Conservation (phyloP, 2,113 vertebrate species). For the Paralichthys olivaceus region DNA sequence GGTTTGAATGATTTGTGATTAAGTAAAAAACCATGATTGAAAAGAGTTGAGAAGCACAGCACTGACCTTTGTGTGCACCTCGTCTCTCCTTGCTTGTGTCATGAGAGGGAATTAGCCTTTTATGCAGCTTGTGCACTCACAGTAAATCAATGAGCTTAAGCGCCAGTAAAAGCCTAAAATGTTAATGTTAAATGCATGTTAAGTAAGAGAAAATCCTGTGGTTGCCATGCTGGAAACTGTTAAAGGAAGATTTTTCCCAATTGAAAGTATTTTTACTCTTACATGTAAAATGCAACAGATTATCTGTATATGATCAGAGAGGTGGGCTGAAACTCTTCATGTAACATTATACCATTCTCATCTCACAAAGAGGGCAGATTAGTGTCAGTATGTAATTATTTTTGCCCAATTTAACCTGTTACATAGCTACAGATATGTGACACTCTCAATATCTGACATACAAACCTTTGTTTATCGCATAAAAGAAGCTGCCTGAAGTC, state of each 20-base stretch:
- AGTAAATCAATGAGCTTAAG: background rate
- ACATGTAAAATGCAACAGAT: no score
- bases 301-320: no score
- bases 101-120: background rate
- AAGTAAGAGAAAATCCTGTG: background rate
- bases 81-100: background rate
- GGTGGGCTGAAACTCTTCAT: no score
- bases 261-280: background rate
- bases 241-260: background rate
- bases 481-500: conserved; percentile 32
- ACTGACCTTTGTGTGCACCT: conserved; percentile 3
- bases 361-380: background rate
- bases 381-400: background rate
- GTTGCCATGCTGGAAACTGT: background rate
- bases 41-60: conserved; percentile 1
- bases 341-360: background rate
- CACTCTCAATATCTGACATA: background rate
- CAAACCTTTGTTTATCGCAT: conserved; percentile 7
- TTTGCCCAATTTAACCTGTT: background rate
- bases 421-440: conserved; percentile 3
- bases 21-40: conserved; percentile 1
- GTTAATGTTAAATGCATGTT: background rate
- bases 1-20: conserved; percentile 26
- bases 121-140: background rate
- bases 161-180: background rate